Conservation (phyloP, 2,113 vertebrate genomes). For the Lepidothrix coronata region DNA sequence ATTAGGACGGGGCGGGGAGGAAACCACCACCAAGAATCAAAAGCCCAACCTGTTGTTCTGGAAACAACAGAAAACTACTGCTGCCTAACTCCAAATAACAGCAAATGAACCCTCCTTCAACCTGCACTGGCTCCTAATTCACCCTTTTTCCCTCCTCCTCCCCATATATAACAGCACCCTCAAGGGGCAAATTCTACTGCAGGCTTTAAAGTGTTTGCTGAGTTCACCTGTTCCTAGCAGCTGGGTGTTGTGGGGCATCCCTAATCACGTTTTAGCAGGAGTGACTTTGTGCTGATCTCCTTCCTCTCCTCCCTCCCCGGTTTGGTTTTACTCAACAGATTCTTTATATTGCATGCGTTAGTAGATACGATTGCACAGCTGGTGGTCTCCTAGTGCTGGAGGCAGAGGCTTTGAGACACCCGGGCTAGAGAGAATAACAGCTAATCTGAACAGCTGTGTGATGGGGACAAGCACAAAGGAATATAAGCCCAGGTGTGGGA, state of each 20-base stretch:
- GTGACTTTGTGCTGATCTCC: not conserved
- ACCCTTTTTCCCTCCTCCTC: not conserved
- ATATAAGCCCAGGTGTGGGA: slow-evolving; percentile 37
- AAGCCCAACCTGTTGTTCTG: not conserved
- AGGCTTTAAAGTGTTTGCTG: slow-evolving; percentile 43
- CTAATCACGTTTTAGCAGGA: slow-evolving; percentile 28
- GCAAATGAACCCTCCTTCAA: not conserved
- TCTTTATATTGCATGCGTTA: slow-evolving; percentile 22
- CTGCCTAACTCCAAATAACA: not conserved
- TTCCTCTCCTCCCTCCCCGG: not conserved
- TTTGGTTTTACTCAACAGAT: slow-evolving; percentile 43
- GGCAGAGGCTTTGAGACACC: slow-evolving; percentile 37
- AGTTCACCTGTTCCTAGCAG: slow-evolving; percentile 32
- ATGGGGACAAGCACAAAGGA: slow-evolving; percentile 36
- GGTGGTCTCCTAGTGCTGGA: slow-evolving; percentile 20
- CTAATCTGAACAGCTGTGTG: slow-evolving; percentile 60
- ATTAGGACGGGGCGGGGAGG: not conserved
- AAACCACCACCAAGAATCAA: not conserved
- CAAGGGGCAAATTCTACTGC: slow-evolving; percentile 15
- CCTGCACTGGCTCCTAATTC: not conserved
- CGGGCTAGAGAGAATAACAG: slow-evolving; percentile 2
- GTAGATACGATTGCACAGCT: slow-evolving; percentile 62
- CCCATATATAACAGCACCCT: not conserved
- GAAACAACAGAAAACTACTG: not conserved
- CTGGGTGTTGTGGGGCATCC: slow-evolving; percentile 8